Evolutionary conservation across 2,888 invertebrate genomes (phyloP).

Genomic region (Hemicrepidius hirtus): DNA sequence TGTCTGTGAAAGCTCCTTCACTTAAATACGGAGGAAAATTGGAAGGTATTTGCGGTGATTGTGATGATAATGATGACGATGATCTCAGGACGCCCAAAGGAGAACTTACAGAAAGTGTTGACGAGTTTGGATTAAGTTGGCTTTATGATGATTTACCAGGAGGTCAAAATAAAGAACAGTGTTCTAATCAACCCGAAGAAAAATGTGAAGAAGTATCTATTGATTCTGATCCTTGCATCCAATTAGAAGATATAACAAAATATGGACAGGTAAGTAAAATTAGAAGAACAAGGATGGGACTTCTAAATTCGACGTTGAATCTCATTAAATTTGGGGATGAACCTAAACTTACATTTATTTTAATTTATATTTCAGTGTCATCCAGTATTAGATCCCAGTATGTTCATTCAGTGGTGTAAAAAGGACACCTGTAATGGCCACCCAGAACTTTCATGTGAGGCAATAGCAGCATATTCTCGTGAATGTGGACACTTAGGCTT

Average conservation of each 20-base stretch:
- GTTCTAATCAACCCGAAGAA: slow-evolving; percentile 65
- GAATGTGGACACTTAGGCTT: slow-evolving; percentile 82
- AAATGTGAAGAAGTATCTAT: slow-evolving; percentile 74
- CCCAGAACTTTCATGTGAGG: slow-evolving; percentile 77
- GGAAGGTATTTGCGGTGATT: slow-evolving; percentile 89
- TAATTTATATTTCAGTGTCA: slow-evolving; percentile 76
- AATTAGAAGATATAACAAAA: slow-evolving; percentile 75
- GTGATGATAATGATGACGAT: slow-evolving; percentile 76
- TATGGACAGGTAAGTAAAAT: slow-evolving; percentile 75
- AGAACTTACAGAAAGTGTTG: slow-evolving; percentile 73
- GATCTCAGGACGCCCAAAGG: slow-evolving; percentile 76
- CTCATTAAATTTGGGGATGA: neutral
- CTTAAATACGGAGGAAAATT: slow-evolving; percentile 81
- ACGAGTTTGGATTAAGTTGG: slow-evolving; percentile 77
- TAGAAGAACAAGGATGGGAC: too few species aligned
- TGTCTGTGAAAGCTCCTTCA: slow-evolving; percentile 81
- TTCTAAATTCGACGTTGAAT: neutral
- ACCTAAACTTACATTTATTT: neutral
- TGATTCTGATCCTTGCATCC: slow-evolving; percentile 80
- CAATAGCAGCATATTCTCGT: slow-evolving; percentile 82
- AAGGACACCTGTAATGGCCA: slow-evolving; percentile 78
- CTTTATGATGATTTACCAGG: slow-evolving; percentile 71
- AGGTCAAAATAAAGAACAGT: slow-evolving; percentile 67
- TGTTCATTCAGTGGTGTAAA: slow-evolving; percentile 82
- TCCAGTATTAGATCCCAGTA: slow-evolving; percentile 80